phyloP scores from a whole-genome alignment of 2,113 vertebrate genomes.

The Glaucidium brasilianum region DNA sequence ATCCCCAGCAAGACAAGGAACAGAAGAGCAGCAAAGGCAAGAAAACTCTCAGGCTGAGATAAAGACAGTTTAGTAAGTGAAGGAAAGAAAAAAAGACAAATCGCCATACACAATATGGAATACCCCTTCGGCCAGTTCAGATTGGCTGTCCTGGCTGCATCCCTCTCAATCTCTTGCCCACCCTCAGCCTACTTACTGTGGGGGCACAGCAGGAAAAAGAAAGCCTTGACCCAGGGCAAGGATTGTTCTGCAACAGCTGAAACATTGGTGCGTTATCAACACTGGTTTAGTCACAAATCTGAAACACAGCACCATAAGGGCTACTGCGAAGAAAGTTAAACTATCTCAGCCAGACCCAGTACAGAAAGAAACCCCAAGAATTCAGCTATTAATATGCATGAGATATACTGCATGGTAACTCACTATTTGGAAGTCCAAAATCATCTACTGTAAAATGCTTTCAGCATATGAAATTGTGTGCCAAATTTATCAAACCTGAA shows the following conservation, averaged over 20 bases:
- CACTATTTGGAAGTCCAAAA: background rate
- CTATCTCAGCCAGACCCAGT: background rate
- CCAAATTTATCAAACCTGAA: background rate
- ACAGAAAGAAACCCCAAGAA: background rate
- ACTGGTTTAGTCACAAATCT: background rate
- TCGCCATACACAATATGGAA: background rate
- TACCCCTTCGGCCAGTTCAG: background rate
- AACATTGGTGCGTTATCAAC: background rate
- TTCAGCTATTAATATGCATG: background rate
- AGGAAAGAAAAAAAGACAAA: background rate
- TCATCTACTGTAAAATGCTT: background rate
- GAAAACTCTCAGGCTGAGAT: background rate
- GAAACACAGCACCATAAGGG: background rate
- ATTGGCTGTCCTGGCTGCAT: rapidly evolving
- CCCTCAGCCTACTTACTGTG: background rate
- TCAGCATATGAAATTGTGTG: background rate
- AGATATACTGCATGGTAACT: background rate
- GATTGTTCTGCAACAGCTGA: background rate
- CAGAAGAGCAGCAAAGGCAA: background rate
- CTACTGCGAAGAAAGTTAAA: background rate
- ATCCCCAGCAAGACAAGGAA: background rate
- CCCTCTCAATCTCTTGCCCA: background rate
- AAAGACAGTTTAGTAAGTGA: background rate
- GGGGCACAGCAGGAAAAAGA: background rate
- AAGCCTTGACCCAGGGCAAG: background rate